Conservation (phyloP, 2,888 invertebrate genomes). For the Therioaphis trifolii region DNA sequence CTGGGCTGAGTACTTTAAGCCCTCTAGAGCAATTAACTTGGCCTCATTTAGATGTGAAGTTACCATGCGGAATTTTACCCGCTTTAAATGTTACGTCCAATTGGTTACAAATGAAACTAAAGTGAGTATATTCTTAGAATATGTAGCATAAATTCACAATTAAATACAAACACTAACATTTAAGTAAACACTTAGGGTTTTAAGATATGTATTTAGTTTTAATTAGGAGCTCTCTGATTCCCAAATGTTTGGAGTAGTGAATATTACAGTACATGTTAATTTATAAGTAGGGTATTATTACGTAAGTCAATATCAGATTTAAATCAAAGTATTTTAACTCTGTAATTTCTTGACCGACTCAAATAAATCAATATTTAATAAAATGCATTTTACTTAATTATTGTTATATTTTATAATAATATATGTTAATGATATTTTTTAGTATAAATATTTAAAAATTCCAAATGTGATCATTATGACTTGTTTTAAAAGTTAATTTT, state of each 20-base stretch:
- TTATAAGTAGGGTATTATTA: not conserved
- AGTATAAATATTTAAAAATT: no score
- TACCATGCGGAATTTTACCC: slow-evolving; percentile 51
- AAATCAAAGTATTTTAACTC: no score
- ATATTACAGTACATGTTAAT: no score
- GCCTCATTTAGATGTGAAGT: slow-evolving; percentile 59
- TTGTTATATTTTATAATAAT: no score
- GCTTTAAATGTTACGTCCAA: slow-evolving; percentile 57
- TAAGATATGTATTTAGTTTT: slow-evolving; percentile 28
- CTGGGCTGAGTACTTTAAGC: slow-evolving; percentile 53
- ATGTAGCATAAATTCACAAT: not conserved
- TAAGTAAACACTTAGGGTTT: slow-evolving; percentile 17
- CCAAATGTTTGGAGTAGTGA: no score
- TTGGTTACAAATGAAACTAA: slow-evolving; percentile 60
- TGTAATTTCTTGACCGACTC: no score
- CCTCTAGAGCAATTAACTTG: slow-evolving; percentile 57
- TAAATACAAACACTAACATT: slow-evolving; percentile 34
- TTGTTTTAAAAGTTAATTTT: no score
- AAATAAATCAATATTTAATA: no score
- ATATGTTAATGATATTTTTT: no score
- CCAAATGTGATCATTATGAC: no score
- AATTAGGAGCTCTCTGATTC: not conserved
- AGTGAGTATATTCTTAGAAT: slow-evolving; percentile 31
- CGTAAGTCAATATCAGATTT: not conserved
- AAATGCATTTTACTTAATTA: no score